Evolutionary conservation across 2,888 invertebrate genomes (phyloP).

Genomic region (Andrena dorsata): DNA sequence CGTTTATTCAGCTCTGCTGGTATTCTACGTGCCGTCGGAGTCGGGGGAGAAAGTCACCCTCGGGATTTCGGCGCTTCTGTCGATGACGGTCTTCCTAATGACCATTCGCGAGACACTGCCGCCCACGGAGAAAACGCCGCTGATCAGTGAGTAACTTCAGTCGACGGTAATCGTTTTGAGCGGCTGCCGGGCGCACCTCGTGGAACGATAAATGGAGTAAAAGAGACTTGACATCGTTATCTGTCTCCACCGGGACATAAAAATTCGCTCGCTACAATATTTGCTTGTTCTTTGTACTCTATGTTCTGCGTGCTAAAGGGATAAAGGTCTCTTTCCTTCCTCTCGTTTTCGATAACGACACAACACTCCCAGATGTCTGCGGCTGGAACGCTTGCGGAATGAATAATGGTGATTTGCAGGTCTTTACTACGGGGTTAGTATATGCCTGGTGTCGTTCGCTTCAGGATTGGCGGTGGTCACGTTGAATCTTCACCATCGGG

Average conservation of each 20-base stretch:
- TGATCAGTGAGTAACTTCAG: slow-evolving; percentile 89
- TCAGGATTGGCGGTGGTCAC: slow-evolving; percentile 94
- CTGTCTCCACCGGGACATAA: slow-evolving; percentile 21
- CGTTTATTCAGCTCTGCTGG: slow-evolving; percentile 88
- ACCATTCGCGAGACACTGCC: slow-evolving; percentile 94
- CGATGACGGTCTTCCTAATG: slow-evolving; percentile 96
- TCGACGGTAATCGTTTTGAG: background rate
- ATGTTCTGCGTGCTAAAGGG: background rate
- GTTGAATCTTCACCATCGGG: slow-evolving; percentile 94
- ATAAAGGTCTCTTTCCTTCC: background rate
- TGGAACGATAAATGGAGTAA: background rate
- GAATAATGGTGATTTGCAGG: slow-evolving; percentile 85
- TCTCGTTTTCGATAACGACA: no score
- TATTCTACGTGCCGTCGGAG: slow-evolving; percentile 95
- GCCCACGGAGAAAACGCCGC: slow-evolving; percentile 94
- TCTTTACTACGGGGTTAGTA: slow-evolving; percentile 93
- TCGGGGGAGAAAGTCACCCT: slow-evolving; percentile 95
- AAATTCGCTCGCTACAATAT: background rate
- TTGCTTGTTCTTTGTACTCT: background rate
- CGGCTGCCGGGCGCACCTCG: background rate
- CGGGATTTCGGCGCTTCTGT: slow-evolving; percentile 94
- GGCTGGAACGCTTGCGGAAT: background rate
- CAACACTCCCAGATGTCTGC: no score
- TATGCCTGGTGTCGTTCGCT: slow-evolving; percentile 92
- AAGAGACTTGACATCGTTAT: slow-evolving; percentile 36